Percentiles rank a stretch among this genome's conserved stretches.
Evolutionary conservation across 2,797 vertebrate genomes (phyloP).

Genomic region (Tapera naevia): DNA sequence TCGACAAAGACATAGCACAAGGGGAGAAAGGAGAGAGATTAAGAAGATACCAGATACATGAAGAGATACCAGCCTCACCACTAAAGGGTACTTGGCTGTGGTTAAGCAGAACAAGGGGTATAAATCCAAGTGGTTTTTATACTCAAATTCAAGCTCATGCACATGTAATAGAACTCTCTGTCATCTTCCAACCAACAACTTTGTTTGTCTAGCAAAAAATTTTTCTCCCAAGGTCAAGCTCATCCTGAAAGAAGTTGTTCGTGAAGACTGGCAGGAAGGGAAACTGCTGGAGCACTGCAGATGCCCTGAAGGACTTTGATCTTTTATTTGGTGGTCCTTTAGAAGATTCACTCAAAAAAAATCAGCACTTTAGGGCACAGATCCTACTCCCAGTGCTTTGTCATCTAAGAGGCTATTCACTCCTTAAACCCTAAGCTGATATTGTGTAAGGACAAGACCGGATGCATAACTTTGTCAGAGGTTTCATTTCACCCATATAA

Average conservation of each 20-base stretch:
- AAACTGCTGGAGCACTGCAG: background rate
- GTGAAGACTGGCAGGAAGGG: background rate
- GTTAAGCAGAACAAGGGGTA: background rate
- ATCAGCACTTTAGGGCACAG: background rate
- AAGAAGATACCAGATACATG: background rate
- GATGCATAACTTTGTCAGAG: background rate
- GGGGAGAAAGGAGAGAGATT: background rate
- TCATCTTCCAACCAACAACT: background rate
- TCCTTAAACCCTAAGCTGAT: background rate
- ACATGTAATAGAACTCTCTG: background rate
- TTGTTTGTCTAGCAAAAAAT: background rate
- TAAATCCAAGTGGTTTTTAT: background rate
- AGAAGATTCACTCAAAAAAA: background rate
- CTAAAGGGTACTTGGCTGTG: background rate
- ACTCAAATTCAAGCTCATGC: background rate
- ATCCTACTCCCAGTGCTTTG: background rate
- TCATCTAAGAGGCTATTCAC: background rate
- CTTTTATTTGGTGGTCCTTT: background rate
- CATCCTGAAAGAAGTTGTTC: background rate
- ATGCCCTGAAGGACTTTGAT: background rate
- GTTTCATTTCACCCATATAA: background rate
- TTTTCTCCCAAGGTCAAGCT: background rate
- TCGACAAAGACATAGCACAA: background rate
- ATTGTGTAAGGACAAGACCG: background rate
- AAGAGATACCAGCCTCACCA: background rate